Evolutionary conservation across 2,888 invertebrate species (phyloP), one percentile per base, ranked within the genome.

Genomic region (Choristoneura rosaceana): DNA sequence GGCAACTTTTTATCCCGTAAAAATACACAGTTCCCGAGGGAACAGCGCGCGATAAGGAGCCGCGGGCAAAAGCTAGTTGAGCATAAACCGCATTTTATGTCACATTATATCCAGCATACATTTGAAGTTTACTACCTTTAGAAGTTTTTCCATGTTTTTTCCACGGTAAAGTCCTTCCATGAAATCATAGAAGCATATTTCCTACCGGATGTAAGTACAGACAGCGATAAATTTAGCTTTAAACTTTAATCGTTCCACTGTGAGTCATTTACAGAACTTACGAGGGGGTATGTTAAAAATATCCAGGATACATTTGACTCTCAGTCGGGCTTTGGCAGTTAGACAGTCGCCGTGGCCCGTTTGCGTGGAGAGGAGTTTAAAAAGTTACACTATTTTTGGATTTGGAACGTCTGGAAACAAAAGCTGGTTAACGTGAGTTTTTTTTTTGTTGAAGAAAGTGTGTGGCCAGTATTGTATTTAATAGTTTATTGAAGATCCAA

Each of bases 261-360:
- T 67, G 67, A 71, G 67, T 71, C 71, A 71, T 71, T 61, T 66
- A 66, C 61, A 63, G 45, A 73, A 47, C 86, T 82, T 76, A 80
- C 87, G 83, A 88, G 91, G 90, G 90, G 92, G 87, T 90, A 84
- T 65, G 87, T 86, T 91, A 91, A 86, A 92, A 92, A 92, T 92
- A 92, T 78, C 80, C 80, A 76, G 77, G 76, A 76, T 76, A 75
- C 81, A 77, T 79, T 80, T 74, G 84, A 85, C 80, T 55, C 10
- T 12, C 71, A 73, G 68, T 73, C 63, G 63, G 33, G 43, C 68
- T 52, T 15, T 73, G 73, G 63, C 59, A 60, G 73, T 73, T 73
- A 62, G 55, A 41, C 52, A 41, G 52, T 52, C 8, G 62, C 17
- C 59, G 50, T 50, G 47, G 58, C 41, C 68, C 47, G 15, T 60